Evolutionary conservation across 2,888 invertebrate species (phyloP).

Genomic region (Lottia scabra): DNA sequence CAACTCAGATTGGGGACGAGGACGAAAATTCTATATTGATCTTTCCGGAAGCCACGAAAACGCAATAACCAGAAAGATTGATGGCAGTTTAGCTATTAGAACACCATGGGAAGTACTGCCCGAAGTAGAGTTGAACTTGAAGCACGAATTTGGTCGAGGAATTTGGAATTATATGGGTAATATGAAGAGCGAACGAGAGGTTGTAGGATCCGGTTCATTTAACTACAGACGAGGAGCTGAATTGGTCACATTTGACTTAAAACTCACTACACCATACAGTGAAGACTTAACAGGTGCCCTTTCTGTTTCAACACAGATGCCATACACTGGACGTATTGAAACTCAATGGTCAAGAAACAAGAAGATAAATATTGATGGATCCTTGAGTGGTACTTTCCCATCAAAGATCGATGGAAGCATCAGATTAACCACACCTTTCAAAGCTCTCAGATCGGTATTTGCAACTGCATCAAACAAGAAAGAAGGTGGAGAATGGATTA

Average conservation of each 20-base stretch:
- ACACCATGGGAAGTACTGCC: constrained; percentile 37
- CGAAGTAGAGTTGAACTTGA: constrained; percentile 29
- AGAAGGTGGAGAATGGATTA: constrained; percentile 41
- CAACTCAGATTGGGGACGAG: constrained; percentile 22
- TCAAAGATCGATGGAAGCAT: constrained; percentile 31
- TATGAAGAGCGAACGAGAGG: constrained; percentile 36
- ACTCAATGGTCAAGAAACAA: constrained; percentile 38
- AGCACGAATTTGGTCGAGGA: constrained; percentile 37
- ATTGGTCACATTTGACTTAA: constrained; percentile 26
- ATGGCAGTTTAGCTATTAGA: constrained; percentile 30
- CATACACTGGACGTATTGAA: constrained; percentile 34
- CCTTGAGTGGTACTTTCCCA: constrained; percentile 9
- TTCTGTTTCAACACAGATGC: constrained; percentile 35
- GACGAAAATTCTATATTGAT: constrained; percentile 19
- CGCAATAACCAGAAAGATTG: constrained; percentile 23
- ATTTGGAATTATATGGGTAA: constrained; percentile 25
- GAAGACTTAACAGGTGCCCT: constrained; percentile 36
- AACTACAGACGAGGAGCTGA: constrained; percentile 30
- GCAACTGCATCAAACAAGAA: constrained; percentile 30
- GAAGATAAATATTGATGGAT: constrained; percentile 25
- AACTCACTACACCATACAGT: constrained; percentile 27
- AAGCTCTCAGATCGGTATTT: constrained; percentile 22
- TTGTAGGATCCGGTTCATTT: constrained; percentile 30
- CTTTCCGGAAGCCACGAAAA: constrained; percentile 19
- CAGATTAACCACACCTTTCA: constrained; percentile 41